phyloP scores from a whole-genome alignment of 1,140 invertebrate species.

The Anoplolepis gracilipes region DNA sequence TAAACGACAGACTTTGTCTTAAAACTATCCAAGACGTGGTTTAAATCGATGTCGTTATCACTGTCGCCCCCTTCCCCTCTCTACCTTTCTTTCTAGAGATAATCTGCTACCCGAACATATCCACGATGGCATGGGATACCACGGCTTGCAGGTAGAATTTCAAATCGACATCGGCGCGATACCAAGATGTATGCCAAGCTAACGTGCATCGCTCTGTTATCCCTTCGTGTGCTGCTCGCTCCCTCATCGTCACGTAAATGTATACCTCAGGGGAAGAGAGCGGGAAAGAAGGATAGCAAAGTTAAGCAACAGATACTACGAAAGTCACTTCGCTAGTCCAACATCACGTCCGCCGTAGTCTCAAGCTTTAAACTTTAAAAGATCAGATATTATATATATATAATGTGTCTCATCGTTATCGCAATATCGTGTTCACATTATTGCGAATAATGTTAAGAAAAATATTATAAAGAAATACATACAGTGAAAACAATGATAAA shows the following conservation, averaged over 20 bases:
- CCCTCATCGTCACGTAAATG: conserved; percentile 33
- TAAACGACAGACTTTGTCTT: conserved; percentile 12
- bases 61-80: background rate
- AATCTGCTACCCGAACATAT: conserved; percentile 33
- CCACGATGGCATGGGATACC: background rate
- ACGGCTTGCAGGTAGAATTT: conserved; percentile 46
- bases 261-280: background rate
- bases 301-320: conserved; percentile 18
- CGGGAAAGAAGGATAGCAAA: background rate
- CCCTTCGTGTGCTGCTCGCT: background rate
- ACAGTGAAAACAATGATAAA: background rate
- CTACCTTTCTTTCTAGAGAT: background rate
- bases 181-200: background rate
- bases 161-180: conserved; percentile 10
- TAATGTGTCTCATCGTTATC: background rate
- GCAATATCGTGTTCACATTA: background rate
- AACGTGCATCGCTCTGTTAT: conserved; percentile 29
- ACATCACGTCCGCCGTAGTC: conserved; percentile 20
- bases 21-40: background rate
- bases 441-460: background rate
- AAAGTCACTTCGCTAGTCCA: conserved; percentile 22
- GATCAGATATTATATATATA: background rate
- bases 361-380: conserved; percentile 19
- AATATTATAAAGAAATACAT: background rate
- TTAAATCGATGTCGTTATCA: background rate